These are phyloP conservation scores for Caranx melampygus DNA, from an alignment of 2,113 vertebrate genomes.

Conservation along the genomic window DNA sequence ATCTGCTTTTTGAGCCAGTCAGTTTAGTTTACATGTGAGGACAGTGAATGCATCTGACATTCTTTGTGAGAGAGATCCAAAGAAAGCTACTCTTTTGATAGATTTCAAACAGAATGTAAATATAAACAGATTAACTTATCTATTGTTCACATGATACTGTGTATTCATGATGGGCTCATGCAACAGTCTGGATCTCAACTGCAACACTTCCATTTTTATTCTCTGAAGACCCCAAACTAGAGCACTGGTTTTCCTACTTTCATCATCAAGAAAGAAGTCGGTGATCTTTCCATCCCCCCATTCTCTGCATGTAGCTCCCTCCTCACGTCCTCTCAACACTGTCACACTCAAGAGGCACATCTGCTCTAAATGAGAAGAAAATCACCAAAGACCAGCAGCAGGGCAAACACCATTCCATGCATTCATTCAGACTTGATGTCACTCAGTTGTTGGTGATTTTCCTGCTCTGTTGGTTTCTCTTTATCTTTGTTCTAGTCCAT, in stretches of 20 bases:
- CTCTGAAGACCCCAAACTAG: not conserved
- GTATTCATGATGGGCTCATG: too few relatives aligned
- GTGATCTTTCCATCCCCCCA: not conserved
- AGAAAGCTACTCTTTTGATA: not conserved
- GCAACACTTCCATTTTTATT: not conserved
- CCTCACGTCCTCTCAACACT: not conserved
- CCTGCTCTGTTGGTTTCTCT: not conserved
- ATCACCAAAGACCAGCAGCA: too few relatives aligned
- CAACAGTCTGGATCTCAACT: not conserved
- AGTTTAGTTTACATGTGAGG: not conserved
- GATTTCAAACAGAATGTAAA: not conserved
- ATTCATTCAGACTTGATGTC: not conserved
- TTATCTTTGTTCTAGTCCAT: not conserved
- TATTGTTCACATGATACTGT: not conserved
- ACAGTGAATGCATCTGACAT: too few relatives aligned
- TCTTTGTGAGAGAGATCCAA: not conserved
- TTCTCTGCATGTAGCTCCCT: not conserved
- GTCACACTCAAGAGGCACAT: not conserved
- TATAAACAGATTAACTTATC: not conserved
- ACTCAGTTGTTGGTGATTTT: not conserved
- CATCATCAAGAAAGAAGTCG: not conserved
- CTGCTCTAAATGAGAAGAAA: not conserved
- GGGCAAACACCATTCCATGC: not conserved
- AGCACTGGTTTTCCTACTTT: constrained; percentile 1
- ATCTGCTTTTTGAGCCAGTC: not conserved